Percentiles rank a stretch among this genome's conserved stretches.
phyloP scores from a whole-genome alignment of 1,140 invertebrate species.

The Scaptodrosophila lebanonensis region DNA sequence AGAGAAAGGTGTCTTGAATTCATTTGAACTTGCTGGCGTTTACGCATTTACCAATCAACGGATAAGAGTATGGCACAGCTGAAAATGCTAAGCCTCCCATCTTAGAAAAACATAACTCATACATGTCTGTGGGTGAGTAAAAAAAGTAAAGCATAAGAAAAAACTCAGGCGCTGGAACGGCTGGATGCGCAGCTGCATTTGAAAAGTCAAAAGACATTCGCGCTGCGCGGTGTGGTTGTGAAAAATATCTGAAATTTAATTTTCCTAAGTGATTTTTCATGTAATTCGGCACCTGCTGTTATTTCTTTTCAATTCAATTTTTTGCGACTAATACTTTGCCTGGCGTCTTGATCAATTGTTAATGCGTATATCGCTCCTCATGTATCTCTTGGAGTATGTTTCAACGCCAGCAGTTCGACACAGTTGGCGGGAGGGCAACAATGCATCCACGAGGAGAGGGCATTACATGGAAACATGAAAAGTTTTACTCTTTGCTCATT shows the following conservation, averaged over 20 bases:
- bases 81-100: no score
- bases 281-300: slow-evolving; percentile 75
- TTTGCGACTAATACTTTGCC: slow-evolving; percentile 40
- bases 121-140: no score
- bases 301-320: slow-evolving; percentile 67
- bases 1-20: no score
- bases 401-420: background rate
- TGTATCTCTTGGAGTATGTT: slow-evolving; percentile 35
- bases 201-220: slow-evolving; percentile 61
- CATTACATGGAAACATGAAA: no score
- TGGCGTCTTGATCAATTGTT: slow-evolving; percentile 64
- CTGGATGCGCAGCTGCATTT: background rate
- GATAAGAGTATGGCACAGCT: no score
- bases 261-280: slow-evolving; percentile 75
- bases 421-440: background rate
- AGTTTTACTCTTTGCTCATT: no score
- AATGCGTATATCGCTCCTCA: slow-evolving; percentile 51
- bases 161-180: background rate
- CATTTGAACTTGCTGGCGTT: no score
- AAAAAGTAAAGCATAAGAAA: slow-evolving; percentile 9
- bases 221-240: slow-evolving; percentile 54
- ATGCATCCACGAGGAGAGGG: background rate
- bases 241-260: slow-evolving; percentile 76
- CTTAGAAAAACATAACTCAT: no score
- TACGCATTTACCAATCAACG: no score